These are phyloP conservation scores for Orientallactaga bullata DNA, from an alignment of 2,113 vertebrate genomes.

Conservation along the genomic window DNA sequence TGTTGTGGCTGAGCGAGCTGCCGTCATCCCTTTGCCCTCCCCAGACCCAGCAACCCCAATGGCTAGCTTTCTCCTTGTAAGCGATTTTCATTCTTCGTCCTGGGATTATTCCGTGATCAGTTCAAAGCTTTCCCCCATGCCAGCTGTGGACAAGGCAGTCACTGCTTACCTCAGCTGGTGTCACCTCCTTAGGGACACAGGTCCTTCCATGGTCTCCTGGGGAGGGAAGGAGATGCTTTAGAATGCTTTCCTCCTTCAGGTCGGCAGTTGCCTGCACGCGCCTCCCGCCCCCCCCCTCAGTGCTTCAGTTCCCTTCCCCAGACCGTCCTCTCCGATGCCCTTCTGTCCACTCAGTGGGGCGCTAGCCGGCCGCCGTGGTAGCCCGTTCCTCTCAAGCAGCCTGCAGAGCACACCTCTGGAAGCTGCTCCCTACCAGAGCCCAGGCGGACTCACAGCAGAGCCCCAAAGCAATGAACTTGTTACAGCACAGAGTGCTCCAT, in stretches of 20 bases:
- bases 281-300: not conserved
- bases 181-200: not conserved
- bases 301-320: not conserved
- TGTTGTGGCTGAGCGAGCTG: not conserved
- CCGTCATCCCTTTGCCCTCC: not conserved
- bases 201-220: not conserved
- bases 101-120: rapidly evolving
- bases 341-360: not conserved
- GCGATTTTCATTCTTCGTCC: too few relatives aligned
- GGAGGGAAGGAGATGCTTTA: not conserved
- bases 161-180: too few relatives aligned
- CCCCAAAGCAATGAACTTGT: too few relatives aligned
- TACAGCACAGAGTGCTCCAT: not conserved
- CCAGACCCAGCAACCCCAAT: too few relatives aligned
- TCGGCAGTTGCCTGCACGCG: too few relatives aligned
- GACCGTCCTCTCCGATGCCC: not conserved
- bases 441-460: too few relatives aligned
- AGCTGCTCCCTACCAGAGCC: not conserved
- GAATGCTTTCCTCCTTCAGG: not conserved
- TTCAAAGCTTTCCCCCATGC: rapidly evolving
- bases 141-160: not conserved
- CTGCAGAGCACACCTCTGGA: not conserved
- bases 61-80: too few relatives aligned
- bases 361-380: not conserved
- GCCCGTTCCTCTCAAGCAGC: not conserved